A percentile compares a stretch with the other conserved stretches of the same genome.
Evolutionary conservation across 2,888 invertebrate species (phyloP).

Genomic region (Ennomos erosarius): DNA sequence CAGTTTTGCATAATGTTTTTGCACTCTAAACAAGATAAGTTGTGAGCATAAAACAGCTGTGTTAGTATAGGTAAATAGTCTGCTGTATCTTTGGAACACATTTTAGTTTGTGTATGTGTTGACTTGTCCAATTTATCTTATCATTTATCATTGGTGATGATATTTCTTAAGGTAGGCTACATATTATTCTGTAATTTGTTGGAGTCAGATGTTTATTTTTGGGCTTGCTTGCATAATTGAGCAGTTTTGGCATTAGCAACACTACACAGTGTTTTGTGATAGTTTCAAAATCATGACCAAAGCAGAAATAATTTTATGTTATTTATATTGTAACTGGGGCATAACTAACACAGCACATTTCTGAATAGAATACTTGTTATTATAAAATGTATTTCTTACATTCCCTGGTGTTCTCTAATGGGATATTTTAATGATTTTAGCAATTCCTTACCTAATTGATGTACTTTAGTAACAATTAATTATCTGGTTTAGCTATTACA

Average conservation of each 20-base stretch:
- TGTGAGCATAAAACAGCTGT: conserved; percentile 12
- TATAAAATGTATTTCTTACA: conserved; percentile 2
- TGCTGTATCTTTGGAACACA: background rate
- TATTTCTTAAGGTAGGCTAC: background rate
- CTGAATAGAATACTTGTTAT: background rate
- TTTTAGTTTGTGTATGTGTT: conserved; percentile 7
- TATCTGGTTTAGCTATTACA: conserved; percentile 2
- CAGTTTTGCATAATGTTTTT: conserved; percentile 16
- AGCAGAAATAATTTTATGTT: too few relatives aligned
- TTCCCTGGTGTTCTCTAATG: conserved; percentile 7
- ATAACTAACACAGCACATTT: conserved; percentile 14
- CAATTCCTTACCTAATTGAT: conserved; percentile 15
- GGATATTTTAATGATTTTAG: conserved; percentile 14
- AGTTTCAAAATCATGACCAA: too few relatives aligned
- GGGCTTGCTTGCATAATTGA: too few relatives aligned
- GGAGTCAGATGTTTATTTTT: too few relatives aligned
- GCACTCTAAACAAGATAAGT: conserved; percentile 13
- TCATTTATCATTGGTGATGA: conserved; percentile 11
- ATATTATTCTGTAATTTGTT: too few relatives aligned
- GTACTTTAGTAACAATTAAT: conserved; percentile 1
- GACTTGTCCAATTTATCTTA: conserved; percentile 1
- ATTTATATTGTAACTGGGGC: conserved; percentile 8
- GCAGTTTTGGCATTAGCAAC: too few relatives aligned
- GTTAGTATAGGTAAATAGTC: conserved; percentile 3
- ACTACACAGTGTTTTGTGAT: too few relatives aligned